Conservation (phyloP, 2,888 invertebrate genomes). For the Tetragnatha montana region DNA sequence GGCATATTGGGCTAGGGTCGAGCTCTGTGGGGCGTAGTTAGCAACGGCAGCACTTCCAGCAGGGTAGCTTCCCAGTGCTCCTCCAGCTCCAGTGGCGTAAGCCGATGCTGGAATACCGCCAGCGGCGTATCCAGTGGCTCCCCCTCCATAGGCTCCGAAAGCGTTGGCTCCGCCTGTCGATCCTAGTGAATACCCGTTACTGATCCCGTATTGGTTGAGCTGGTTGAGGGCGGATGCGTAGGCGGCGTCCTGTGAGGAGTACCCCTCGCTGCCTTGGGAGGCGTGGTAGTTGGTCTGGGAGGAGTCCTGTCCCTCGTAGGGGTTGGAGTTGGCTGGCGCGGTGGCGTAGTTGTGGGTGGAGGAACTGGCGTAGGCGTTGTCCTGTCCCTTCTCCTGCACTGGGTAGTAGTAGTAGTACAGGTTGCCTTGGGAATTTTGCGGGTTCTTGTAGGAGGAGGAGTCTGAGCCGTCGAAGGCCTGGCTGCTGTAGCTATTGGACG, state of each 20-base stretch:
- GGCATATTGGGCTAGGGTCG: slow-evolving; percentile 67
- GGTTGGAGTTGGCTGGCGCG: slow-evolving; percentile 50
- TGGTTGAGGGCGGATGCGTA: slow-evolving; percentile 65
- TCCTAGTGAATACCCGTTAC: slow-evolving; percentile 64
- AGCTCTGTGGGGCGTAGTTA: slow-evolving; percentile 61
- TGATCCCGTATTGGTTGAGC: slow-evolving; percentile 60
- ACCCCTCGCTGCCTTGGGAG: slow-evolving; percentile 57
- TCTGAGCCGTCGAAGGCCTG: slow-evolving; percentile 51
- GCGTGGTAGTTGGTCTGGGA: slow-evolving; percentile 53
- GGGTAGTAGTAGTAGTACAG: slow-evolving; percentile 73
- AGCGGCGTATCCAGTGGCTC: slow-evolving; percentile 53
- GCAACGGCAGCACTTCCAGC: slow-evolving; percentile 63
- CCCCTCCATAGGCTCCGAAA: slow-evolving; percentile 22
- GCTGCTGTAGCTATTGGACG: slow-evolving; percentile 66
- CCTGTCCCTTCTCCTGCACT: slow-evolving; percentile 71
- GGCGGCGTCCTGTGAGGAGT: slow-evolving; percentile 51
- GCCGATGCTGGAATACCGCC: slow-evolving; percentile 34
- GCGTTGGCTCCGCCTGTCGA: slow-evolving; percentile 17
- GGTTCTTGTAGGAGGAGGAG: slow-evolving; percentile 45
- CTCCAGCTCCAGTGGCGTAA: slow-evolving; percentile 51
- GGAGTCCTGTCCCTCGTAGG: slow-evolving; percentile 62
- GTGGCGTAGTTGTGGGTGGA: slow-evolving; percentile 71
- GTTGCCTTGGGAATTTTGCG: slow-evolving; percentile 68
- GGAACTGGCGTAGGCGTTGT: slow-evolving; percentile 69
- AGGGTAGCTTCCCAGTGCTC: slow-evolving; percentile 59